Percentiles rank a stretch among this genome's conserved stretches.
Evolutionary conservation across 1,140 invertebrate genomes (phyloP).

Genomic region (Mycetomoellerius zeteki): DNA sequence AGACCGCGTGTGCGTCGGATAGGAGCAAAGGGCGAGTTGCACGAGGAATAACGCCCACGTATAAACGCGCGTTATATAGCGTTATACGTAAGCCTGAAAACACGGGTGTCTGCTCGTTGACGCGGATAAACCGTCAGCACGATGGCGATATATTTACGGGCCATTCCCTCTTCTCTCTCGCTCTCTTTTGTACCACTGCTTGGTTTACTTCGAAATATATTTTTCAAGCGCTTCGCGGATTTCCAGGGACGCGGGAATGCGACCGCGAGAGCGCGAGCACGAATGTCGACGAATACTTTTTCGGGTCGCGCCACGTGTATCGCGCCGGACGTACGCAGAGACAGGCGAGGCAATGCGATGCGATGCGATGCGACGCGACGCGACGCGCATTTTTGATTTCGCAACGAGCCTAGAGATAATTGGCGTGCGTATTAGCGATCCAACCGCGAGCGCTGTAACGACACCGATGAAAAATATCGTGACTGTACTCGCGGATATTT

Average conservation of each 20-base stretch:
- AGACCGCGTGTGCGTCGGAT: conserved; percentile 8
- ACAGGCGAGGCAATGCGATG: not conserved
- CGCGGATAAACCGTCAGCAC: conserved; percentile 73
- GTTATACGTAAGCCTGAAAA: conserved; percentile 71
- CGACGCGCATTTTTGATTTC: conserved; percentile 61
- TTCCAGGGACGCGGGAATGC: conserved; percentile 4
- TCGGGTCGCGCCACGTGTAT: conserved; percentile 57
- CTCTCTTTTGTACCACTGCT: conserved; percentile 1
- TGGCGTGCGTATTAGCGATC: conserved; percentile 47
- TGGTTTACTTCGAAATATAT: conserved; percentile 51
- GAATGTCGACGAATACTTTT: conserved; percentile 41
- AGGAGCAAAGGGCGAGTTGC: conserved; percentile 55
- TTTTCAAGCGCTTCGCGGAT: conserved; percentile 40
- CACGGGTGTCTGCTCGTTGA: conserved; percentile 70
- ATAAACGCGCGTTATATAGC: conserved; percentile 71
- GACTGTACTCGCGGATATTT: conserved; percentile 15
- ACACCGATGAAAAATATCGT: conserved; percentile 3
- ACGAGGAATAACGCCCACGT: conserved; percentile 48
- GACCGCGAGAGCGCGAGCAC: not conserved
- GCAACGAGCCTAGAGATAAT: conserved; percentile 60
- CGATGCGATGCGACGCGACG: conserved; percentile 27
- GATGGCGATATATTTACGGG: conserved; percentile 73
- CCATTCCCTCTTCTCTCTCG: not conserved
- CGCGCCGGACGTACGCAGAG: conserved; percentile 32
- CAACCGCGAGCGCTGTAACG: conserved; percentile 21